Conservation (phyloP, 1,140 invertebrate genomes). For the Antheraea pernyi region DNA sequence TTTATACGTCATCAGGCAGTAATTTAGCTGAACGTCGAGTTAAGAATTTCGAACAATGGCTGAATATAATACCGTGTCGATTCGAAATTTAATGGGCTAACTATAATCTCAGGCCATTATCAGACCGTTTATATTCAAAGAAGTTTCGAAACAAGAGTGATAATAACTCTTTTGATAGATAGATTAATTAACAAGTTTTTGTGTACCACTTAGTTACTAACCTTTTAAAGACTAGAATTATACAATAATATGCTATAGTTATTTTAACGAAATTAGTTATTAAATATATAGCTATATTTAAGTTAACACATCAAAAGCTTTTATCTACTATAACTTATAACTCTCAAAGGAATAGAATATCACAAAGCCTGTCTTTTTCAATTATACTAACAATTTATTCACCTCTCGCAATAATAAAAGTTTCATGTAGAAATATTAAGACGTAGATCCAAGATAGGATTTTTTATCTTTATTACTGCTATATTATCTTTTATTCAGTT, state of each 20-base stretch:
- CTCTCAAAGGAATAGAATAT: not conserved
- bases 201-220: not conserved
- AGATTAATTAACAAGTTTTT: constrained; percentile 2
- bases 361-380: not conserved
- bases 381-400: not conserved
- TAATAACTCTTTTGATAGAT: constrained; percentile 12
- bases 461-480: not conserved
- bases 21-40: not conserved
- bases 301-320: not conserved
- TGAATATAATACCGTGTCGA: not conserved
- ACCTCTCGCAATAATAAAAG: not conserved
- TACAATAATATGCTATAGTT: not conserved
- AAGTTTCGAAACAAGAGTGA: constrained; percentile 22
- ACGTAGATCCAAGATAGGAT: not conserved
- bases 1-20: not conserved
- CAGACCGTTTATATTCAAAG: constrained; percentile 26
- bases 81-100: constrained; percentile 19
- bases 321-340: not conserved
- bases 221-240: not conserved
- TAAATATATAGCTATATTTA: not conserved
- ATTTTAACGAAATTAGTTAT: not conserved
- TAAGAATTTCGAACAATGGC: not conserved
- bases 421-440: not conserved
- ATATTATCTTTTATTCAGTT: too few relatives aligned
- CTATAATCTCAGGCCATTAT: constrained; percentile 21